These are phyloP conservation scores for Pogonomyrmex barbatus DNA, from an alignment of 1,140 invertebrate genomes.

Conservation along the genomic window DNA sequence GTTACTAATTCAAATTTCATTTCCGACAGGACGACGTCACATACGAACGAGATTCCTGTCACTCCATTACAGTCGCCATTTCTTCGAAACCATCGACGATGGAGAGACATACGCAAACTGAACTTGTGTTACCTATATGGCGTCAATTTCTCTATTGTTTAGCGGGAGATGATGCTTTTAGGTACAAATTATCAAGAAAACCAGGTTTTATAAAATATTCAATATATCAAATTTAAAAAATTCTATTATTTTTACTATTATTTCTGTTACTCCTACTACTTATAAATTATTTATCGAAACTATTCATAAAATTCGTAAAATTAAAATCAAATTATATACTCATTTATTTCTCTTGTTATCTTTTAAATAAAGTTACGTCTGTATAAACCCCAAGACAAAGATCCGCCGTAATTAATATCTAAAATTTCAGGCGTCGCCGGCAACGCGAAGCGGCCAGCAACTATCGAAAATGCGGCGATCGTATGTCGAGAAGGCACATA, in stretches of 20 bases:
- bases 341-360: not conserved
- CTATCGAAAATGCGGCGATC: conserved; percentile 85
- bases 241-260: not conserved
- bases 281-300: not conserved
- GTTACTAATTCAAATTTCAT: not conserved
- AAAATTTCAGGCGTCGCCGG: conserved; percentile 87
- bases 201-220: not conserved
- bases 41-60: conserved; percentile 77
- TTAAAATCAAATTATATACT: not conserved
- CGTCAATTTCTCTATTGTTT: conserved; percentile 93
- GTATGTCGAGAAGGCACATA: conserved; percentile 88
- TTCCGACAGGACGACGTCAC: conserved; percentile 84
- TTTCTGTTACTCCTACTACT: not conserved
- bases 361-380: not conserved
- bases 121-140: conserved; percentile 90
- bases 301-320: not conserved
- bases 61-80: conserved; percentile 76
- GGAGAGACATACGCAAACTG: conserved; percentile 94
- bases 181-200: conserved; percentile 78
- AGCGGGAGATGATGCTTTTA: conserved; percentile 92
- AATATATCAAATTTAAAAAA: not conserved
- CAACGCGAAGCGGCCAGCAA: conserved; percentile 89
- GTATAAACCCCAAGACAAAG: not conserved
- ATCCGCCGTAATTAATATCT: conserved; percentile 15
- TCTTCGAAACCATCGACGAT: conserved; percentile 87